Base-by-base conservation (phyloP, 2,888 invertebrate genomes). In the Drosophila anomalata region DNA sequence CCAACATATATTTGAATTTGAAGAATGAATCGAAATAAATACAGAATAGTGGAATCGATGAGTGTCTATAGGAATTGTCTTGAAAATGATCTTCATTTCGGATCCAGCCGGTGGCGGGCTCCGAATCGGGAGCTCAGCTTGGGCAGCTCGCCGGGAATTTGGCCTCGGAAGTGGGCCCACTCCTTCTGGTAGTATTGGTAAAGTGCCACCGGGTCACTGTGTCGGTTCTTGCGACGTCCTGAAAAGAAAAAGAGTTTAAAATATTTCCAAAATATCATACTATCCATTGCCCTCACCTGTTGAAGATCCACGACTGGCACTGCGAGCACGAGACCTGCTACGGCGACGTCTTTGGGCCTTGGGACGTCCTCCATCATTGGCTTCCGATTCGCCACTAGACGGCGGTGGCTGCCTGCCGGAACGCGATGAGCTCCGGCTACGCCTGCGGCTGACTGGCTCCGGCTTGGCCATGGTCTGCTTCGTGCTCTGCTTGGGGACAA, bases 111-210 rank as follows among this genome's bases (percentile, higher is more conserved):
- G 87, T 95, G 94, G 53, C 96, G 92, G 12, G 96, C 93, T 76
- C 93, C 93, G 95, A 95, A 95, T 70, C 96, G 93, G 22, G 96
- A 88, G 33, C 94, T 94, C 0, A 93, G 90, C 92, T 95, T 95
- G 61, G 93, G 92, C 78, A 94, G 94, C 90, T 95, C 95, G 8
- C 96, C 96, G 0, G 96, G 96, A 29, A 96, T 93, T 90, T 93
- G 93, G 0, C 92, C 75, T 82, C 95, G 95, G 72, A 95, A 94
- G 83, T 94, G 94, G 22, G 94, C 94, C 96, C 96, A 96, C 79
- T 95, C 92, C 33, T 93, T 92, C 78, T 95, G 94, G 87, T 96
- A 96, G 79, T 95, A 94, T 76, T 96, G 96, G 87, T 96, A 96
- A 17, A 96, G 91, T 17, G 94, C 93, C 0, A 96, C 96, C 17